Base-by-base conservation (phyloP, 2,797 vertebrate species). In the Phalloptychus januarius region DNA sequence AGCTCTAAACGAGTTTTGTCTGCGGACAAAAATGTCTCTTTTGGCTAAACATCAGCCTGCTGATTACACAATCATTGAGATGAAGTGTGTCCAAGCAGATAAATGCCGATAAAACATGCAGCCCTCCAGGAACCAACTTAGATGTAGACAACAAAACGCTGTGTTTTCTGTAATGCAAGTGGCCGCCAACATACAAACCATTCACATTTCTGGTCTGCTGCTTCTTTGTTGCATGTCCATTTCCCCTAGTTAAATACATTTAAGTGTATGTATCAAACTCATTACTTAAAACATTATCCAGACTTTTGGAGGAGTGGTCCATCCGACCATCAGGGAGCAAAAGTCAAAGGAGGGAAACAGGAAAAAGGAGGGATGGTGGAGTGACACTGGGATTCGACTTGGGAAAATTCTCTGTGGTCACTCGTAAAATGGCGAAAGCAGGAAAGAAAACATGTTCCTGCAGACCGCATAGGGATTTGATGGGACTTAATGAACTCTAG, bases 231-330 rank as follows among this genome's bases (percentile, higher is more conserved):
- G 71, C 74, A 72, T 81, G 77, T 69, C 28, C 0, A 67, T 80
- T 78, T 85, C 84, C 81, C 65, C 58, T 69, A 61, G 75, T 78
- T 90, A 79, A 90, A 90, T 87, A 77, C 76, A 81, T 87, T 86
- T 86, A 83, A 85, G 80, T 72, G 31, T 20, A 38, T 52, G 82
- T 89, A 85, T 94, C 91, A 88, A 89, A 88, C 85, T 74, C 76
- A 89, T 79, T 85, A 80, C 90, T 92, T 91, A 85, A 88, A 90
- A 90, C 88, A 87, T 89, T 83, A 85, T 84, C 89, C 88, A 89
- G 89, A 89, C 76, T 79, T 79, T 85, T 76, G 80, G 80, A 86
- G 86, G 61, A 42, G 75, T 77, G 72, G 76, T 78, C 79, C 85
- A 58, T 87, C 54, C 74, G 74, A 76, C 77, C 82, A 78, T 70